Conservation (phyloP, 2,797 vertebrate genomes). For the Coccyzus lansbergi region DNA sequence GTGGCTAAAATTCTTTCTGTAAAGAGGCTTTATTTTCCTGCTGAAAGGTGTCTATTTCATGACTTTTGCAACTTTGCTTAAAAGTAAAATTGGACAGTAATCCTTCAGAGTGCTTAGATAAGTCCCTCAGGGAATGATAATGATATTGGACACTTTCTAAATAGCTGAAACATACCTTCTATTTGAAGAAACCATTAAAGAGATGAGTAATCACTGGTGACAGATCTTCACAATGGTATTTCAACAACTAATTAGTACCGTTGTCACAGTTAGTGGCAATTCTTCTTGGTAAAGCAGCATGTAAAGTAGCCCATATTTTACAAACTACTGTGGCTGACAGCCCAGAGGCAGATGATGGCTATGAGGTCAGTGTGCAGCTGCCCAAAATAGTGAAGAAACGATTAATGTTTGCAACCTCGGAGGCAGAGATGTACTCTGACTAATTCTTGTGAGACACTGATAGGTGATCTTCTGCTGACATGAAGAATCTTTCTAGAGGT, state of each 20-base stretch:
- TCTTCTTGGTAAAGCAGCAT: constrained; percentile 23
- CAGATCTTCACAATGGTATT: constrained; percentile 62
- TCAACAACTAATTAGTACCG: constrained; percentile 68
- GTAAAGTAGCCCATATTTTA: constrained; percentile 20
- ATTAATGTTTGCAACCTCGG: constrained; percentile 41
- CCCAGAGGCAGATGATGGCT: constrained; percentile 18
- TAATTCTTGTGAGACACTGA: constrained; percentile 55
- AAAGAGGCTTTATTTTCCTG: constrained; percentile 25
- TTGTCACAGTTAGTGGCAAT: constrained; percentile 55
- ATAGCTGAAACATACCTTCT: constrained; percentile 54
- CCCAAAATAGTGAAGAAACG: constrained; percentile 43
- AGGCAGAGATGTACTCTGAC: constrained; percentile 34
- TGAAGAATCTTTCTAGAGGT: background rate
- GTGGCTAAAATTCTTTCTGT: constrained; percentile 24
- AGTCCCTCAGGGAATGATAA: constrained; percentile 48
- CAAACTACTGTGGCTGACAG: constrained; percentile 9
- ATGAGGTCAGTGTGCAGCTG: constrained; percentile 55
- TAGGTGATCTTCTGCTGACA: constrained; percentile 12
- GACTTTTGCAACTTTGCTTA: constrained; percentile 43
- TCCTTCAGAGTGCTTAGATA: constrained; percentile 52
- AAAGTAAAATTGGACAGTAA: constrained; percentile 50
- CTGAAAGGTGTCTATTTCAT: constrained; percentile 35
- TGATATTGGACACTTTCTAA: constrained; percentile 62
- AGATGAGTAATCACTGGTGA: constrained; percentile 61
- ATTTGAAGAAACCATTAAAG: constrained; percentile 57